Conservation (phyloP, 2,888 invertebrate genomes). For the Pogonocherus hispidulus region DNA sequence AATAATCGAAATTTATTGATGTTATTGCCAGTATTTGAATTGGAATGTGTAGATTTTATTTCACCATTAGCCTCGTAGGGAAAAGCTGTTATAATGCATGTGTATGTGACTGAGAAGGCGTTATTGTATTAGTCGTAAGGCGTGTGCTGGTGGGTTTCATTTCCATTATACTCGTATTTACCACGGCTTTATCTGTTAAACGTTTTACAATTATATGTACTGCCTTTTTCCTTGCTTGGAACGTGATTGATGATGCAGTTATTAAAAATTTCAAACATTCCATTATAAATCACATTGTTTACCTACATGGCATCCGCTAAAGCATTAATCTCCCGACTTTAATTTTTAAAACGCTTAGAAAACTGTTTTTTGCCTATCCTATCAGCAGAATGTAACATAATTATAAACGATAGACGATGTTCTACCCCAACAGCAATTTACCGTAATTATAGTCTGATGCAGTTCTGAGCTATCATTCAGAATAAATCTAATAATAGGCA, state of each 20-base stretch:
- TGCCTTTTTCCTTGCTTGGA: slow-evolving; percentile 25
- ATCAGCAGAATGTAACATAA: too few relatives aligned
- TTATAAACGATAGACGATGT: too few relatives aligned
- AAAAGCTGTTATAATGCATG: slow-evolving; percentile 19
- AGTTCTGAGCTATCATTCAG: too few relatives aligned
- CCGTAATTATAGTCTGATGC: too few relatives aligned
- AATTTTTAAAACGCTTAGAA: not conserved
- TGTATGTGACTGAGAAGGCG: slow-evolving; percentile 39
- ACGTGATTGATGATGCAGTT: slow-evolving; percentile 23
- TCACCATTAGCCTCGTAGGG: slow-evolving; percentile 9
- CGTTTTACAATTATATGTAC: slow-evolving; percentile 37
- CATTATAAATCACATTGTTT: slow-evolving; percentile 11
- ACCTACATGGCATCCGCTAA: not conserved
- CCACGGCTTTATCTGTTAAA: slow-evolving; percentile 39
- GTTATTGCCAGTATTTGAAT: not conserved
- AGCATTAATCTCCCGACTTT: too few relatives aligned
- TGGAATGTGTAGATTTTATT: slow-evolving; percentile 28
- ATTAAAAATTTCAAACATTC: slow-evolving; percentile 17
- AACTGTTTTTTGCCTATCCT: not conserved
- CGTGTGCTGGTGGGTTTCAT: slow-evolving; percentile 40
- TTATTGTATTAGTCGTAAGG: slow-evolving; percentile 41
- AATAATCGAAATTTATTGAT: slow-evolving; percentile 24
- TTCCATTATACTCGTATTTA: slow-evolving; percentile 41
- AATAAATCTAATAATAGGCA: too few relatives aligned
- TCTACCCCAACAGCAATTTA: too few relatives aligned